Evolutionary conservation across 2,113 vertebrate genomes (phyloP).

Genomic region (Hypanus sabinus): DNA sequence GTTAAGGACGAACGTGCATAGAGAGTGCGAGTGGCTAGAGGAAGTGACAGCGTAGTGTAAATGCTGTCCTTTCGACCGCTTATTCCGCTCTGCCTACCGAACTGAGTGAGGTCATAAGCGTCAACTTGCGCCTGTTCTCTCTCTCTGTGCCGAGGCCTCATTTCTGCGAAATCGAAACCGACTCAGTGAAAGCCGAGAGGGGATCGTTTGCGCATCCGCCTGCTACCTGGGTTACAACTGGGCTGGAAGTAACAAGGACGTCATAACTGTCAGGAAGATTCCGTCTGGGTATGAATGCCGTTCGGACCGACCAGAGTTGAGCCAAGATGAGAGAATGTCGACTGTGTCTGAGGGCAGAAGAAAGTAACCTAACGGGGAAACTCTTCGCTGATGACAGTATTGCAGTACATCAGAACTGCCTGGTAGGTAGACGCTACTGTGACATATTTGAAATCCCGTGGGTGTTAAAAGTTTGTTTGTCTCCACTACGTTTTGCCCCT

Average conservation of each 20-base stretch:
- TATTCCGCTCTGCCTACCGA: neutral
- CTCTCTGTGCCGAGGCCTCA: too few species aligned
- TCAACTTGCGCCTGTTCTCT: too few species aligned
- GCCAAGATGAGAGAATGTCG: conserved; percentile 42
- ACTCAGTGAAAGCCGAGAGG: neutral
- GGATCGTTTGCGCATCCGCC: too few species aligned
- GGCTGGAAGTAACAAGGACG: too few species aligned
- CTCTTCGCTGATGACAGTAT: conserved; percentile 44
- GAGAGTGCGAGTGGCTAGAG: neutral
- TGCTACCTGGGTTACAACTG: too few species aligned
- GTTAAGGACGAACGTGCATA: neutral
- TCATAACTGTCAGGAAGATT: neutral
- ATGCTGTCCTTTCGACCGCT: neutral
- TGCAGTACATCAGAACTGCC: conserved; percentile 58
- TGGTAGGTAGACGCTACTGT: conserved; percentile 49
- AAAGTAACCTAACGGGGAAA: conserved; percentile 46
- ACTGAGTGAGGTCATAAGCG: neutral
- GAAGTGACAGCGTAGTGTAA: neutral
- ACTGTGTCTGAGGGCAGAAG: conserved; percentile 45
- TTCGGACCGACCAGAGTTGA: neutral
- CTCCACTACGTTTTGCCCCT: neutral
- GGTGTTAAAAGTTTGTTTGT: neutral
- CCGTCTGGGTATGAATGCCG: neutral
- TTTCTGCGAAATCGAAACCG: neutral
- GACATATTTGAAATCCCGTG: neutral